Evolutionary conservation across 2,113 vertebrate species (phyloP).

Genomic region (Ciconia maguari): DNA sequence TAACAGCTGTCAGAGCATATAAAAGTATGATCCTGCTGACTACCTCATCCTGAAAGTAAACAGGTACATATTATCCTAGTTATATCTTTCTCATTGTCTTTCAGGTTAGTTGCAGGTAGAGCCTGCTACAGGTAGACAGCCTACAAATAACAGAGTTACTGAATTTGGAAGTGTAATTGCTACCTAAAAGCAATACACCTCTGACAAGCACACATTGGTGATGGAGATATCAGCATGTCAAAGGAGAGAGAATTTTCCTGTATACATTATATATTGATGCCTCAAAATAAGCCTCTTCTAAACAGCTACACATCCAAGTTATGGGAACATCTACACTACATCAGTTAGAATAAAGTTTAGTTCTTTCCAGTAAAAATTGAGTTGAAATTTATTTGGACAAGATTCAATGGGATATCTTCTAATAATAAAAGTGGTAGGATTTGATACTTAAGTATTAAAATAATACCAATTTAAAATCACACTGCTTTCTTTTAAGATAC

Average conservation of each 20-base stretch:
- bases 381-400: not conserved
- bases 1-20: not conserved
- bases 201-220: not conserved
- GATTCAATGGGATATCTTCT: not conserved
- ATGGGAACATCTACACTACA: not conserved
- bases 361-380: not conserved
- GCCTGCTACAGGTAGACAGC: not conserved
- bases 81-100: not conserved
- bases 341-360: not conserved
- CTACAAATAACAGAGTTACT: not conserved
- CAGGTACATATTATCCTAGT: not conserved
- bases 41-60: not conserved
- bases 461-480: not conserved
- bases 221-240: not conserved
- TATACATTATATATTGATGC: not conserved
- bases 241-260: not conserved
- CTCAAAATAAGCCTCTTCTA: not conserved
- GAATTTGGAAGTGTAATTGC: not conserved
- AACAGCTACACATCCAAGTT: not conserved
- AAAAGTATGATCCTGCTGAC: not conserved
- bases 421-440: not conserved
- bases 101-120: not conserved
- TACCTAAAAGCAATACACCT: not conserved
- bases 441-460: not conserved
- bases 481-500: not conserved